A percentile compares a stretch with the other conserved stretches of the same genome.
Evolutionary conservation across 1,140 invertebrate genomes (phyloP).

Genomic region (Camponotus floridanus): DNA sequence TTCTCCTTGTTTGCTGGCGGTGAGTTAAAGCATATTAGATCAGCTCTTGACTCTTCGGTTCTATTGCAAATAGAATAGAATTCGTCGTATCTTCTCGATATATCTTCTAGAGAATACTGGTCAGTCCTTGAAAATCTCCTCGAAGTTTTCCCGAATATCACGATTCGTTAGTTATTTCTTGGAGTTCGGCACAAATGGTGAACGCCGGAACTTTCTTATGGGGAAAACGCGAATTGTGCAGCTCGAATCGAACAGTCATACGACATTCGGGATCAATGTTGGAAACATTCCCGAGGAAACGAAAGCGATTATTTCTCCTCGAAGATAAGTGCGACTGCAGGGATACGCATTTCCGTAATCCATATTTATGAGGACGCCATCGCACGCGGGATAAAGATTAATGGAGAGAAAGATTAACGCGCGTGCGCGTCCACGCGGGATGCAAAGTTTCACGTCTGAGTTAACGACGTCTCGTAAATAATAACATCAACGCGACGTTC

Average conservation of each 20-base stretch:
- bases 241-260: background rate
- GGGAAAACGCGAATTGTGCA: background rate
- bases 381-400: conserved; percentile 49
- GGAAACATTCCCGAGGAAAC: conserved; percentile 26
- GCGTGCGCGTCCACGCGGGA: background rate
- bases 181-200: background rate
- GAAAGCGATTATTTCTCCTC: conserved; percentile 53
- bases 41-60: conserved; percentile 73
- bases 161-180: background rate
- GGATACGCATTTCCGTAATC: conserved; percentile 67
- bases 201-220: background rate
- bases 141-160: conserved; percentile 62
- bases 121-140: conserved; percentile 70
- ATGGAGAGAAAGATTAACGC: conserved; percentile 60
- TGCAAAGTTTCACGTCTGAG: conserved; percentile 31
- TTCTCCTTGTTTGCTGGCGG: conserved; percentile 29
- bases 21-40: conserved; percentile 80
- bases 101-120: conserved; percentile 57
- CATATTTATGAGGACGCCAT: conserved; percentile 71
- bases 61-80: conserved; percentile 72
- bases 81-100: conserved; percentile 63
- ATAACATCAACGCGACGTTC: conserved; percentile 73
- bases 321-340: conserved; percentile 31
- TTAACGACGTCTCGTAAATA: conserved; percentile 77
- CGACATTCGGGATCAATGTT: conserved; percentile 22